These are phyloP conservation scores for Bibio marci DNA, from an alignment of 2,888 invertebrate species.

Conservation along the genomic window DNA sequence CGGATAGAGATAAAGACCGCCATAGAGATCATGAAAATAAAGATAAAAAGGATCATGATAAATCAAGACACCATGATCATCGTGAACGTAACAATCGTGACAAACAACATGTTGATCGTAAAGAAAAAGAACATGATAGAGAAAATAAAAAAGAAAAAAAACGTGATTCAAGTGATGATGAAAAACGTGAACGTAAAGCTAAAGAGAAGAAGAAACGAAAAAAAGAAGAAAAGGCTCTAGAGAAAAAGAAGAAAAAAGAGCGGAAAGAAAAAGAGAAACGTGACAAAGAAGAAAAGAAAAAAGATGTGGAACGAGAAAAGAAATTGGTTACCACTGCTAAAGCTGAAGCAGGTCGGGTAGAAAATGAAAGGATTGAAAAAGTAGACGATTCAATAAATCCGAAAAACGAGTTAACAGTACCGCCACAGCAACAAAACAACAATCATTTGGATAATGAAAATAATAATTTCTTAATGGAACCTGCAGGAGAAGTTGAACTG, in stretches of 20 bases:
- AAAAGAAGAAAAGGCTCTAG: conserved; percentile 38
- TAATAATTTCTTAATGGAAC: no score
- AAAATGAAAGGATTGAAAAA: not conserved
- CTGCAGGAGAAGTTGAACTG: no score
- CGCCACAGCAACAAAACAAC: not conserved
- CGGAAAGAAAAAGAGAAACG: conserved; percentile 34
- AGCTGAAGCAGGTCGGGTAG: conserved; percentile 7
- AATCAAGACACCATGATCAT: conserved; percentile 21
- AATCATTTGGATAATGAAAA: conserved; percentile 11
- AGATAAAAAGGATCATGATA: conserved; percentile 16
- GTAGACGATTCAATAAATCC: conserved; percentile 15
- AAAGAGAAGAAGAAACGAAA: conserved; percentile 31
- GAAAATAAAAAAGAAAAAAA: conserved; percentile 12
- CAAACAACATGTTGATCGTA: conserved; percentile 18
- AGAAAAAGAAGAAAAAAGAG: conserved; percentile 30
- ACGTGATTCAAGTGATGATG: conserved; percentile 15
- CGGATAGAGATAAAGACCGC: conserved; percentile 9
- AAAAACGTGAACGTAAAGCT: conserved; percentile 25
- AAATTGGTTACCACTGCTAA: conserved; percentile 13
- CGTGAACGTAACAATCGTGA: conserved; percentile 12
- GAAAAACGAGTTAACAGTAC: not conserved
- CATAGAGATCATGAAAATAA: conserved; percentile 25
- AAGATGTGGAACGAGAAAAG: conserved; percentile 15
- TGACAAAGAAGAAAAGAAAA: conserved; percentile 29
- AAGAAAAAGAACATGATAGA: conserved; percentile 4